Evolutionary conservation across 37 sponge, comb jelly and placozoan genomes (phyloP), one percentile per base, ranked within the genome.

Genomic region (Ephydatia muelleri): DNA sequence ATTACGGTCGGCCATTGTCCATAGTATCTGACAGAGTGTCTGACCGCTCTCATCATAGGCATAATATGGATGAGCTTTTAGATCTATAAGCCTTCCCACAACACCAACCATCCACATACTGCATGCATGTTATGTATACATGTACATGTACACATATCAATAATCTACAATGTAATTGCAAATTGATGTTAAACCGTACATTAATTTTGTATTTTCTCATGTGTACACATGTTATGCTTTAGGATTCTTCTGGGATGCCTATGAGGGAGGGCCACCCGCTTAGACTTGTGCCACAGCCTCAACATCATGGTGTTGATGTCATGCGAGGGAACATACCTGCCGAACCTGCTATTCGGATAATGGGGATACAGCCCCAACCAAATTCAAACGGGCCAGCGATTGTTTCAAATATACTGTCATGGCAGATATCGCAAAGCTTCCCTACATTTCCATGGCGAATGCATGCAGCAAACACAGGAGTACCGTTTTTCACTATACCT

Each of bases 401-500:
- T 25, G 38, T 85, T 14, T 77, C 90, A 22, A 73, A 57, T 57
- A 43, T 90, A 49, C 77, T 90, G 68, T 90, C 91, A 0, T 90
- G 91, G 91, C 86, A 86, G 35, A 81, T 86, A 67, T 86, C 91
- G 14, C 91, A 85, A 73, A 90, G 86, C 68, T 49, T 90, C 33
- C 85, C 81, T 31, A 57, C 85, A 0, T 85, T 75, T 34, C 91
- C 91, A 12, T 90, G 91, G 91, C 21, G 86, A 22, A 49, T 90
- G 38, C 90, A 85, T 70, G 38, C 84, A 0, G 82, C 79, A 9
- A 68, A 36, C 14, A 49, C 74, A 25, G 33, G 82, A 11, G 93
- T 87, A 16, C 88, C 93, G 2, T 93, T 93, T 47, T 93, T 93
- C 73, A 93, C 93, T 9, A 86, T 93, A 40, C 90, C 93, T 14